Evolutionary conservation across 2,888 invertebrate genomes (phyloP), one percentile per base, ranked within the genome.

Genomic region (Scrobipalpa atriplicella): DNA sequence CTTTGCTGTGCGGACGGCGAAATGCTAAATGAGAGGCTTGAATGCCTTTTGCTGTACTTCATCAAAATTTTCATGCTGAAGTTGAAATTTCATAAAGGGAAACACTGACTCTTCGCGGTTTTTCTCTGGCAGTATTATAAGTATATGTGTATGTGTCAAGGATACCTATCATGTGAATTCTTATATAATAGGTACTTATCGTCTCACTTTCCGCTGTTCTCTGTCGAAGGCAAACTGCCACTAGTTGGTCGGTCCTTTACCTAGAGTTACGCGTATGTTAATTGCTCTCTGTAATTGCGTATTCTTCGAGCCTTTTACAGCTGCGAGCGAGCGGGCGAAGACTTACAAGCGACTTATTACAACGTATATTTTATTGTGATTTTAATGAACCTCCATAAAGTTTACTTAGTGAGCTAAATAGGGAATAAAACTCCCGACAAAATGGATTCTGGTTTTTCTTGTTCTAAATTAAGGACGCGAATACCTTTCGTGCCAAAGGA

Each of bases 361-460:
- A 21, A 60, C 54, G 60, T 67, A 73, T 68, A 69, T 73, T 72
- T 71, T 67, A 74, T 73, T 72, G 73, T 73, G 68, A 75, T 74
- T 78, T 73, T 73, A 73, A 76, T 70, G 64, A 56, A 64, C 11
- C 39, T 38, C 38, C 54, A 64, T 64, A 64, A 64, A 52, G 52
- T 54, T 64, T 29, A 21, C 29, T 62, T 62, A 62, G 62, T 62
- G 10, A 47, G 29, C n/a, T 19, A 62, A 62, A 29, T 47, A 62
- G 21, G 19, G 62, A 43, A 43, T 21, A 21, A 62, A 47, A 47
- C 18, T n/a, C 9, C 9, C 29, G 19, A 21, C 3, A 29, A 47
- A 62, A 62, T 52, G 18, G 52, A 7, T 56, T 10, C 29, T 7
- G 11, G 11, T 19, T 29, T 56, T 54, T 54, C 21, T 54, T 10